phyloP scores from a whole-genome alignment of 2,888 invertebrate species.

The Taenaris catops region DNA sequence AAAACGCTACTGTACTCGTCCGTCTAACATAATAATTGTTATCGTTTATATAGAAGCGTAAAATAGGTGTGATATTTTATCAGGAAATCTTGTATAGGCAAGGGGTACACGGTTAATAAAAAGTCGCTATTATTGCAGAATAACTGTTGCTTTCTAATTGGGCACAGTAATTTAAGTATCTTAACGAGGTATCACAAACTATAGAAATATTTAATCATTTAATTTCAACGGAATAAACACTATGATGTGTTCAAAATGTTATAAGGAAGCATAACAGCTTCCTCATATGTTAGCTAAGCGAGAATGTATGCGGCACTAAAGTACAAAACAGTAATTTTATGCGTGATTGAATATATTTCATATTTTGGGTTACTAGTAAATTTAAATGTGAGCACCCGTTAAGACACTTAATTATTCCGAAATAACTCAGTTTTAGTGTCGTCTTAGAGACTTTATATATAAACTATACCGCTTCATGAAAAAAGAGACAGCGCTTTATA shows the following conservation, averaged over 20 bases:
- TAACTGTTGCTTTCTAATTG: slow-evolving; percentile 4
- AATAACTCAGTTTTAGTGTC: slow-evolving; percentile 32
- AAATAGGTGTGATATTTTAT: slow-evolving; percentile 3
- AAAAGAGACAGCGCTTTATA: slow-evolving; percentile 7
- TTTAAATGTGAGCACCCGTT: slow-evolving; percentile 17
- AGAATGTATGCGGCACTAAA: slow-evolving; percentile 5
- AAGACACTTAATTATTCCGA: slow-evolving; percentile 17
- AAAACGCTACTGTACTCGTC: slow-evolving; percentile 4
- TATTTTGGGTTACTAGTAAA: not conserved
- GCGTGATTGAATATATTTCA: not conserved
- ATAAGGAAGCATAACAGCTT: too few relatives aligned
- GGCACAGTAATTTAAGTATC: slow-evolving; percentile 10
- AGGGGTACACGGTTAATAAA: slow-evolving; percentile 7
- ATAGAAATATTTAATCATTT: too few relatives aligned
- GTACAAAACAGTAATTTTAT: slow-evolving; percentile 6
- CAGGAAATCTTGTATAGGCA: not conserved
- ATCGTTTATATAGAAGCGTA: not conserved
- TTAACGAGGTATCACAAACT: slow-evolving; percentile 10
- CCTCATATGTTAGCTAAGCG: slow-evolving; percentile 1
- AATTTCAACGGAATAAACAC: not conserved
- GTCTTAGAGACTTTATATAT: slow-evolving; percentile 25
- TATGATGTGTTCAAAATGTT: too few relatives aligned
- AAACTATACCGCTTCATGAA: slow-evolving; percentile 10
- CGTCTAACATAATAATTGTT: slow-evolving; percentile 3
- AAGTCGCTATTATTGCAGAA: slow-evolving; percentile 7